phyloP scores from a whole-genome alignment of 37 sponge, comb jelly and placozoan genomes.

The Bolinopsis microptera region DNA sequence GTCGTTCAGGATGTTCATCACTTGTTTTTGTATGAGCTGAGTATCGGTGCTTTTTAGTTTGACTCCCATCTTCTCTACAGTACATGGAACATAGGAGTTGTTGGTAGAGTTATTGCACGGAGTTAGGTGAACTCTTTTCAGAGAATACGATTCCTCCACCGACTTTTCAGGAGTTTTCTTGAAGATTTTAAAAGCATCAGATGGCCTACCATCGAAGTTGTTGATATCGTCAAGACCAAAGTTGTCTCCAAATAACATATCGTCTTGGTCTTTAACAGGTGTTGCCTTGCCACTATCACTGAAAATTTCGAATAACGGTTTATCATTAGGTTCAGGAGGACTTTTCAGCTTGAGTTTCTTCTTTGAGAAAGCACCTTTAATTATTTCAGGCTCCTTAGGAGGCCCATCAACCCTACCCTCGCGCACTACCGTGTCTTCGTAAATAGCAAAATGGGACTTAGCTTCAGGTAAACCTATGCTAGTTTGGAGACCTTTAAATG shows the following conservation, averaged over 20 bases:
- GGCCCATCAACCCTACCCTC: background rate
- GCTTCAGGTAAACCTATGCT: background rate
- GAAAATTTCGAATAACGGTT: background rate
- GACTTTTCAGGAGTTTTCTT: conserved; percentile 59
- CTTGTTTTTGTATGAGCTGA: conserved; percentile 5
- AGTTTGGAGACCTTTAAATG: conserved; percentile 6
- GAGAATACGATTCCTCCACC: conserved; percentile 26
- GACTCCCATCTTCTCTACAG: background rate
- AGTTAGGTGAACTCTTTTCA: background rate
- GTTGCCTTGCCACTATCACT: background rate
- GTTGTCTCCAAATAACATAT: background rate
- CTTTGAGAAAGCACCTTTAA: conserved; percentile 43
- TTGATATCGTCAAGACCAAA: background rate
- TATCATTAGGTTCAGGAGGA: background rate
- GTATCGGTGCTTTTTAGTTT: background rate
- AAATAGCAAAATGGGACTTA: background rate
- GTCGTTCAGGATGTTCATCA: conserved; percentile 8
- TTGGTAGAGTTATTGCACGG: background rate
- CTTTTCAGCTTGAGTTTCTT: conserved; percentile 16
- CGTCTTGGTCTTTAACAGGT: background rate
- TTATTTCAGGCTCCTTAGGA: conserved; percentile 18
- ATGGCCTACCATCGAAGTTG: conserved; percentile 13
- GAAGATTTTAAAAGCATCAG: conserved; percentile 61
- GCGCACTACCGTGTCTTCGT: background rate
- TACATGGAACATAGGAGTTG: background rate